Evolutionary conservation across 1,140 invertebrate genomes (phyloP).

Genomic region (Condylostylus longicornis): DNA sequence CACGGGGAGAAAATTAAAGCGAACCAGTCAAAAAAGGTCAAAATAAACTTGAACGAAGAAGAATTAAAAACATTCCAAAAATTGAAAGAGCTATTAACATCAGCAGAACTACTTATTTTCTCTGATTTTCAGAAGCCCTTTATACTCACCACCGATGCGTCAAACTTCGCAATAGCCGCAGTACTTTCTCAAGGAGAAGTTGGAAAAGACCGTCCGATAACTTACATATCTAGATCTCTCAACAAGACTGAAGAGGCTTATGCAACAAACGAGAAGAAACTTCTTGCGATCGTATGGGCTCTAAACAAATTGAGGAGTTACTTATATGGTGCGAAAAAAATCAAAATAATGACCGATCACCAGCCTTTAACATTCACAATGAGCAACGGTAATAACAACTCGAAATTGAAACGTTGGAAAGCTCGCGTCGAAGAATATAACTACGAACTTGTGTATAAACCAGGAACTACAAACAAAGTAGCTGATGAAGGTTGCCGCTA

Average conservation of each 20-base stretch:
- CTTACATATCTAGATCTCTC: constrained; percentile 19
- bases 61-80: constrained; percentile 23
- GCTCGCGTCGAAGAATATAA: constrained; percentile 20
- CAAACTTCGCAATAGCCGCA: constrained; percentile 15
- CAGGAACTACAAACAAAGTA: constrained; percentile 16
- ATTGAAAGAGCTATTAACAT: constrained; percentile 28
- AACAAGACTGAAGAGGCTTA: constrained; percentile 18
- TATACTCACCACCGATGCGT: constrained; percentile 19
- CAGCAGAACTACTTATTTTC: constrained; percentile 27
- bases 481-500: constrained; percentile 8
- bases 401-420: constrained; percentile 26
- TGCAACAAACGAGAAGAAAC: constrained; percentile 16
- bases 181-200: constrained; percentile 20
- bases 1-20: constrained; percentile 5
- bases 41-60: not conserved
- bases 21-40: constrained; percentile 3
- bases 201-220: constrained; percentile 21
- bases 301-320: constrained; percentile 25
- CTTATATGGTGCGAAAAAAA: constrained; percentile 12
- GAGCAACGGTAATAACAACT: constrained; percentile 22
- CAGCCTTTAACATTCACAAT: constrained; percentile 29
- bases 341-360: constrained; percentile 18
- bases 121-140: constrained; percentile 22
- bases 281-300: constrained; percentile 23
- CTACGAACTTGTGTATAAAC: constrained; percentile 23